Evolutionary conservation across 1,140 invertebrate genomes (phyloP).

Genomic region (Drosophila chauvacae): DNA sequence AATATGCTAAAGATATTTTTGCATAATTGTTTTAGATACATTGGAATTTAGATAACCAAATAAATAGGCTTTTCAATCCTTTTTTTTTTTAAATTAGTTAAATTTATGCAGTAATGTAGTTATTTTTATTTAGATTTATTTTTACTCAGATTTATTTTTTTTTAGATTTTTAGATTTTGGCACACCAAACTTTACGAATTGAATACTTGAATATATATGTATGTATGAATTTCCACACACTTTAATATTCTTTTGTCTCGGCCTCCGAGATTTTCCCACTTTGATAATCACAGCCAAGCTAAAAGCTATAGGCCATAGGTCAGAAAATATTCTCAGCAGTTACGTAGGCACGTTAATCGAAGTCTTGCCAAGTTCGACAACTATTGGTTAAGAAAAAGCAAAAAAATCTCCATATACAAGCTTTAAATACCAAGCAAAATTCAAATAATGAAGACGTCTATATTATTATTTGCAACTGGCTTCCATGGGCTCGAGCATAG

Average conservation of each 20-base stretch:
- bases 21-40: neutral
- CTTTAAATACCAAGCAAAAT: slow-evolving; percentile 37
- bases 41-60: neutral
- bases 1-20: neutral
- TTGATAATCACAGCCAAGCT: slow-evolving; percentile 3
- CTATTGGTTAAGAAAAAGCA: slow-evolving; percentile 27
- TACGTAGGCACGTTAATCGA: slow-evolving; percentile 7
- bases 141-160: no score
- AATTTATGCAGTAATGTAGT: neutral
- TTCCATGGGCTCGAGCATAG: slow-evolving; percentile 11
- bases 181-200: neutral
- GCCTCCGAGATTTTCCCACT: slow-evolving; percentile 33
- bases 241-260: slow-evolving; percentile 33
- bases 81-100: neutral
- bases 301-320: slow-evolving; percentile 30
- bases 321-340: slow-evolving; percentile 14
- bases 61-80: neutral
- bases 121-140: no score
- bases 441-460: neutral
- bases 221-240: neutral
- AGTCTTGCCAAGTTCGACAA: slow-evolving; percentile 18
- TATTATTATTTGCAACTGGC: slow-evolving; percentile 32
- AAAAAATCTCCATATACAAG: no score
- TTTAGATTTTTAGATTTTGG: neutral
- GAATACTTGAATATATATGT: neutral